These are phyloP conservation scores for Acronicta psi DNA, from an alignment of 2,888 invertebrate genomes.

Conservation along the genomic window DNA sequence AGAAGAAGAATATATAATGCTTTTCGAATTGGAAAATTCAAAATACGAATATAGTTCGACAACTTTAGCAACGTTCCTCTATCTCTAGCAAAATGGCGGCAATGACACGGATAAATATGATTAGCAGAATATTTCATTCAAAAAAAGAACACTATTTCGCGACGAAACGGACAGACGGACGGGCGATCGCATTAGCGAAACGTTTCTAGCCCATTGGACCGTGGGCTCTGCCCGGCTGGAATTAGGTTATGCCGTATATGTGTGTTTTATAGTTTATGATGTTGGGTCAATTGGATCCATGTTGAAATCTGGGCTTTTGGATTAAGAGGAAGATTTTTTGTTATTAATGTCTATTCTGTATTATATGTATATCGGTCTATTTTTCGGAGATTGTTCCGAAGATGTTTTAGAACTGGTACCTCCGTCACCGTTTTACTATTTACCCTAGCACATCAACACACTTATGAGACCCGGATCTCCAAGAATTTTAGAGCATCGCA, in stretches of 20 bases:
- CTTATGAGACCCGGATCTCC: no score
- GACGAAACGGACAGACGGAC: constrained; percentile 29
- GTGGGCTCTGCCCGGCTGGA: constrained; percentile 37
- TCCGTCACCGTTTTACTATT: no score
- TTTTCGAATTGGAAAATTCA: no score
- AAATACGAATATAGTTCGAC: no score
- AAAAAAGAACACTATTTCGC: constrained; percentile 38
- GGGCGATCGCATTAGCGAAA: constrained; percentile 54
- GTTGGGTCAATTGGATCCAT: constrained; percentile 44
- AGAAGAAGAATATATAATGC: no score
- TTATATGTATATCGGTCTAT: no score
- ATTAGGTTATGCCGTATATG: constrained; percentile 52
- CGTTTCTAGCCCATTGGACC: constrained; percentile 60
- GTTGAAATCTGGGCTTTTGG: constrained; percentile 23
- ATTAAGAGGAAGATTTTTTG: not conserved
- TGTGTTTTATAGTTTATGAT: constrained; percentile 47
- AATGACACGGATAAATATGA: constrained; percentile 39
- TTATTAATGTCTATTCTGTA: no score
- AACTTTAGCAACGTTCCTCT: constrained; percentile 15
- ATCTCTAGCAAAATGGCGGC: constrained; percentile 24
- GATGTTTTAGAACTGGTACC: no score
- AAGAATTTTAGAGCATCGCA: no score
- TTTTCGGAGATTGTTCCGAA: no score
- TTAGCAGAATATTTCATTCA: constrained; percentile 48
- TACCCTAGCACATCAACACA: no score